These are phyloP conservation scores for Pseudococcus jackbeardsleyi DNA, from an alignment of 2,888 invertebrate genomes.

Conservation along the genomic window DNA sequence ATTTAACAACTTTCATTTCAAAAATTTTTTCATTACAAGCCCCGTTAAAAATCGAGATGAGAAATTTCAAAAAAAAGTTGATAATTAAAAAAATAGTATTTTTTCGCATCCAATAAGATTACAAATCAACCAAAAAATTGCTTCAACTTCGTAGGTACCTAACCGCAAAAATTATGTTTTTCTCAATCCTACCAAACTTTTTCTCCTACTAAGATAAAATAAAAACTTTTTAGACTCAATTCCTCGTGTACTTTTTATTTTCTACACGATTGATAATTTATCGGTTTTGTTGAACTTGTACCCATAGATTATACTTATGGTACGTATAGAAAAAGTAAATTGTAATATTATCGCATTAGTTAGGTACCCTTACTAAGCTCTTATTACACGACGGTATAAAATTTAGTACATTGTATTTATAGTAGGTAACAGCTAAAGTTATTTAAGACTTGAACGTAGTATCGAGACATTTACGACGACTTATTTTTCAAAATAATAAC, in stretches of 20 bases:
- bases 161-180: too few relatives aligned
- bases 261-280: neutral
- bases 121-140: too few relatives aligned
- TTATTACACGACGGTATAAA: conserved; percentile 2
- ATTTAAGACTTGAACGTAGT: neutral
- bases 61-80: too few relatives aligned
- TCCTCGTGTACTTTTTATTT: neutral
- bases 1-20: too few relatives aligned
- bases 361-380: neutral
- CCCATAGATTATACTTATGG: neutral
- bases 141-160: too few relatives aligned
- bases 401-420: neutral
- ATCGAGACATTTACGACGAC: conserved; percentile 4
- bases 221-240: neutral
- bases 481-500: neutral
- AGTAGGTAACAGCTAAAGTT: neutral
- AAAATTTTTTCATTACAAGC: too few relatives aligned
- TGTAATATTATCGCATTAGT: neutral
- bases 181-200: too few relatives aligned
- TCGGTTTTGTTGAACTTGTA: neutral
- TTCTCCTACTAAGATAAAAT: too few relatives aligned
- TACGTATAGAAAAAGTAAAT: neutral
- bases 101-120: too few relatives aligned
- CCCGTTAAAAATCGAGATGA: too few relatives aligned
- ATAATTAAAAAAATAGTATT: too few relatives aligned